These are phyloP conservation scores for Odocoileus virginianus DNA, from an alignment of 2,113 vertebrate species.

Conservation along the genomic window DNA sequence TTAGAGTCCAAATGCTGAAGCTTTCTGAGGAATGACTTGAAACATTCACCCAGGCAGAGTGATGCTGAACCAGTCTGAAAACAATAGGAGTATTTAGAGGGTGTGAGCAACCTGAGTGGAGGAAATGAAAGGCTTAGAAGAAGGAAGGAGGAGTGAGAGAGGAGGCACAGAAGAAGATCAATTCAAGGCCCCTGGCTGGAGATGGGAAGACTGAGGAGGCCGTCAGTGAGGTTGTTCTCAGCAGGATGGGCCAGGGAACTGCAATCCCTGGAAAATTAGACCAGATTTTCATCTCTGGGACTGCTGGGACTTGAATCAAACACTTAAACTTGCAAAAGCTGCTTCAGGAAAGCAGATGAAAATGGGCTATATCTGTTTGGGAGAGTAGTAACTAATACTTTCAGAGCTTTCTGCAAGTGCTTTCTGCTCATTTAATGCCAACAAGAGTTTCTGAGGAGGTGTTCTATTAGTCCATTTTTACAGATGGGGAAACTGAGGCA, in stretches of 20 bases:
- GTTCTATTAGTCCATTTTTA: neutral
- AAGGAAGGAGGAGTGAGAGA: neutral
- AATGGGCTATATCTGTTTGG: neutral
- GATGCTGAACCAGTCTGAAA: neutral
- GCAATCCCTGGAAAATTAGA: neutral
- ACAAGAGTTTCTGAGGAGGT: neutral
- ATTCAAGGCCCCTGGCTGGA: neutral
- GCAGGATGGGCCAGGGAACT: rapidly evolving
- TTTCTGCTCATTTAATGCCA: neutral
- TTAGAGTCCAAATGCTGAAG: neutral
- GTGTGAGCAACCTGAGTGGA: neutral
- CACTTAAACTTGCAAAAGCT: neutral
- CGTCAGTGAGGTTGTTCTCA: neutral
- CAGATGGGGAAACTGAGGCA: neutral
- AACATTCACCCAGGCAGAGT: neutral
- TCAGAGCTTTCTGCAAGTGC: neutral
- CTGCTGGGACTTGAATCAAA: neutral
- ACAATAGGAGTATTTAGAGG: neutral
- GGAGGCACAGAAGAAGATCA: neutral
- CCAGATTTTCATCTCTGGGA: neutral
- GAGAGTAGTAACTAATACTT: neutral
- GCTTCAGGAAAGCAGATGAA: neutral
- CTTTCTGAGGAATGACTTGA: neutral
- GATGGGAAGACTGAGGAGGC: rapidly evolving
- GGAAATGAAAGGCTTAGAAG: neutral